Base-by-base conservation (phyloP, 2,113 vertebrate genomes). In the Empidonax alnorum region DNA sequence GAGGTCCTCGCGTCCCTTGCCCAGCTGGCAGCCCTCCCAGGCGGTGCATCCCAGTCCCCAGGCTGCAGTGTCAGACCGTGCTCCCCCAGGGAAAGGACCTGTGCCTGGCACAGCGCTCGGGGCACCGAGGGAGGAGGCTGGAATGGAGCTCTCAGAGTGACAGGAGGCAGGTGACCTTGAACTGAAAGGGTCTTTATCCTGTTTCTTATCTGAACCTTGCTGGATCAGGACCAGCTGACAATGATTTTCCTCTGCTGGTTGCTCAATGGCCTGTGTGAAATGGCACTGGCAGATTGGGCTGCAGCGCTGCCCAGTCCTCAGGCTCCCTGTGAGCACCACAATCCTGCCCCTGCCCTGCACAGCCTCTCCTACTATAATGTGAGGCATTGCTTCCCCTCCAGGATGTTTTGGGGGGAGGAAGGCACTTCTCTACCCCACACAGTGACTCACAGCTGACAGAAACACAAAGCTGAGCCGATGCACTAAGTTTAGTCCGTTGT, bases 391-490 rank as follows among this genome's bases (percentile, higher is more conserved):
- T 94, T 71, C 12, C 80, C 89, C 75, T 56, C 78, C 1, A 0
- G 55, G 75, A 33, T 76, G 63, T 87, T 95, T 41, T 73, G 61
- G 75, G 67, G 84, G 84, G 78, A 35, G 81, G 63, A 79, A 95
- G 46, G 75, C 74, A 44, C 20, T 56, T 90, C 83, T 87, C 30
- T 77, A 76, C 89, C 33, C 35, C 89, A 77, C 84, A 83, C 74
- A 67, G 14, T 94, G 94, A 95, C 71, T 94, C 93, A 94, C 74
- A 90, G 89, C 84, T 53, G 74, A 85, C 35, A 82, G 74, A 41
- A 96, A 8, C 78, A 91, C 62, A 91, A 91, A 85, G 52, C 31
- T 74, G 1, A 87, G 78, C 82, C 89, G 90, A 55, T 0, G 3
- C 42, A 4, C 75, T 27, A 17, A 66, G 91, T 93, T 94, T 47